Evolutionary conservation across 2,888 invertebrate genomes (phyloP).

Genomic region (Didymodactylos carnosus): DNA sequence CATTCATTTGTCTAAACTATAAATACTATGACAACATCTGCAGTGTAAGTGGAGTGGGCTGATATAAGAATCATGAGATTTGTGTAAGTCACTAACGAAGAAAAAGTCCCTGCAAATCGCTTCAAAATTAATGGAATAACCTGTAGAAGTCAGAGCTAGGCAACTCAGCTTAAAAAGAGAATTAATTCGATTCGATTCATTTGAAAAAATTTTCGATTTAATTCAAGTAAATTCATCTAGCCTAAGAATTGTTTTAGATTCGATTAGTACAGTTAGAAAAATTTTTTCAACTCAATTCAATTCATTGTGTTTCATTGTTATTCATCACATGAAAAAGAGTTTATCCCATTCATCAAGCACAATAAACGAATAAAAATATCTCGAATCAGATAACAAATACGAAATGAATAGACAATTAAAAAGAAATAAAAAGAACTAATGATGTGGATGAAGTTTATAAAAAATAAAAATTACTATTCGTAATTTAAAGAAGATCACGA

Average conservation of each 20-base stretch:
- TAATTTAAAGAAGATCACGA: neutral
- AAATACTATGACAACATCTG: too few species aligned
- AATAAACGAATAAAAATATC: too few species aligned
- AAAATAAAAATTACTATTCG: neutral
- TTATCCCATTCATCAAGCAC: too few species aligned
- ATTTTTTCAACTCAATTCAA: neutral
- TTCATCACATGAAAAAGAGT: neutral
- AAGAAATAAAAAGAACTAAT: neutral
- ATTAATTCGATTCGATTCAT: neutral
- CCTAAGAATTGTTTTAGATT: neutral
- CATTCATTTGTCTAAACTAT: too few species aligned
- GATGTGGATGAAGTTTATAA: neutral
- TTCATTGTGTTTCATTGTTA: neutral
- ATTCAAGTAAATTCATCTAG: neutral
- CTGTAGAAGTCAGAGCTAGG: neutral
- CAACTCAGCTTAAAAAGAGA: neutral
- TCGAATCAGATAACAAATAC: neutral
- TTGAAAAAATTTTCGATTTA: neutral
- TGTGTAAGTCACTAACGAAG: too few species aligned
- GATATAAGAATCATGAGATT: too few species aligned
- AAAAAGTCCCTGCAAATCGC: too few species aligned
- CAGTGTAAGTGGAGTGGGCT: too few species aligned
- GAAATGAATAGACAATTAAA: neutral
- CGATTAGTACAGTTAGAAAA: neutral
- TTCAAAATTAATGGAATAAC: too few species aligned